Base-by-base conservation (phyloP, 2,797 vertebrate species). In the Scleropages formosus region DNA sequence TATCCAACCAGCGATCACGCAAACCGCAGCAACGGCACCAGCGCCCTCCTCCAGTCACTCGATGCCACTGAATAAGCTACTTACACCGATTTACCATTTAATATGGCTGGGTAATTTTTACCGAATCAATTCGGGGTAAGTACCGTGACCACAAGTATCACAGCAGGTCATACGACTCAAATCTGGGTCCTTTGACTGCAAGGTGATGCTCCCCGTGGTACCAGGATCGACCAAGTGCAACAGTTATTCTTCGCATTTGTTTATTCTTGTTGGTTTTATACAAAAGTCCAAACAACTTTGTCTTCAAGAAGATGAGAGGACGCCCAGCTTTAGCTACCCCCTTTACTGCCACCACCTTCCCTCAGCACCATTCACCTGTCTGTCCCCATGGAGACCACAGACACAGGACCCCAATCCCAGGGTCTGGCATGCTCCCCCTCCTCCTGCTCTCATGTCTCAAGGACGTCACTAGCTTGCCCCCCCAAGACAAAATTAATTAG, bases 401-500 rank as follows among this genome's bases (percentile, higher is more conserved):
- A 18, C 12, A 47, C 16, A 44, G 61, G 77, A 39, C 9, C 39
- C 59, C 64, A 56, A 49, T 73, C 53, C 60, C 65, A 60, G 46
- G 39, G n/a, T 61, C 59, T 66, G 15, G 20, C 64, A 66, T 46
- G 64, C 39, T 64, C 46, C 64, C n/a, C n/a, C n/a, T n/a, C n/a
- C n/a, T n/a, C n/a, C n/a, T 31, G 13, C 27, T 46, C 63, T 18
- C 11, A 3, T 31, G 64, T 39, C 26, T 11, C 10, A 39, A 64
- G 39, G 27, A 44, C 61, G 60, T 47, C 62, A 27, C 39, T 20
- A 62, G 47, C 61, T 31, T 22, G 60, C 26, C 46, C 65, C 51
- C 76, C 61, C 66, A 64, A 66, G 12, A 73, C 77, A 78, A 82
- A 77, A 85, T 85, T 84, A 81, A 85, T 87, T 83, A 78, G 73